Evolutionary conservation across 2,888 invertebrate species (phyloP), one percentile per base, ranked within the genome.

Genomic region (Chloroclystis v-ata): DNA sequence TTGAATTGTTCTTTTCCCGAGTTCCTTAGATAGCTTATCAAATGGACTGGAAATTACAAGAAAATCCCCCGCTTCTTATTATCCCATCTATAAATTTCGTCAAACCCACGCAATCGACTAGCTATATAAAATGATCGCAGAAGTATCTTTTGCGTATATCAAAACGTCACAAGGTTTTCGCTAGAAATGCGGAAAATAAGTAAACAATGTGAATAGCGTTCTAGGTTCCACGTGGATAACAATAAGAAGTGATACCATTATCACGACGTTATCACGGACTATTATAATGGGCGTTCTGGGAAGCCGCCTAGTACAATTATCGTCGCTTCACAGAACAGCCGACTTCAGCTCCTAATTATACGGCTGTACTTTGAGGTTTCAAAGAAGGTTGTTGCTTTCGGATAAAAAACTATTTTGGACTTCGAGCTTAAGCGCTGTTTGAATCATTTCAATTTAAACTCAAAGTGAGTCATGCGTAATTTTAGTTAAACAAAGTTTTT

Each of bases 281-380:
- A 70, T 67, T 73, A 68, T 73, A 72, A 73, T 69, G 56, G 61
- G 56, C 61, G 66, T 84, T 82, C 82, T 67, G 59, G 69, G 82
- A 82, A 82, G 59, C 66, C 54, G 67, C 60, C 65, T 63, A 68
- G 63, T 64, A 72, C 74, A 81, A 84, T 84, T 81, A 82, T 78
- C 69, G 68, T 54, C 46, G 69, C 62, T 84, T 83, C 82, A 75
- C 67, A 73, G 80, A 80, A 83, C 46, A 67, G 67, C 67, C 60
- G 63, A 56, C 65, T 56, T 52, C 53, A 61, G 65, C 64, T 60
- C 61, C 67, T 70, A 69, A 78, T 80, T 73, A 73, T 61, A 61
- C 61, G 60, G 62, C 48, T 55, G 56, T 56, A 56, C 56, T 57
- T 54, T 52, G 54, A 57, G 49, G 51, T 55, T 52, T 54, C 56